Evolutionary conservation across 1,140 invertebrate species (phyloP).

Genomic region (Meloidogyne floridensis): DNA sequence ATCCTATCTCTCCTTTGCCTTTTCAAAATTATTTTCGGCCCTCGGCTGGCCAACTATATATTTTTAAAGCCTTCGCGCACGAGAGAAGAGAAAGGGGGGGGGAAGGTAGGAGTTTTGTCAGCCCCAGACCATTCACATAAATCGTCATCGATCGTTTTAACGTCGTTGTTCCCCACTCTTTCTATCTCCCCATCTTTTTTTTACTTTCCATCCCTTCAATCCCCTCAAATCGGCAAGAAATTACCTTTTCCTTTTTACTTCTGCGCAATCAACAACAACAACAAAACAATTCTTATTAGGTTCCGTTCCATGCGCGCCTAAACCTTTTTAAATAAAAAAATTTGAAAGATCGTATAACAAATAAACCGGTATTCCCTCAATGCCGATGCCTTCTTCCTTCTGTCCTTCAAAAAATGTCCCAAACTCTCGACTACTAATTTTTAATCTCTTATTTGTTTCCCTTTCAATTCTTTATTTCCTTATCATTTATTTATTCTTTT

Average conservation of each 20-base stretch:
- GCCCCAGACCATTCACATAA: too few species aligned
- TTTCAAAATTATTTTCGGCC: background rate
- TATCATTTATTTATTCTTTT: too few species aligned
- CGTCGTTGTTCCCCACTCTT: background rate
- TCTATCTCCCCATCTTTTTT: background rate
- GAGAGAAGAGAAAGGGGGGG: background rate
- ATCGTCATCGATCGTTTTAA: background rate
- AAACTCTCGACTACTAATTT: background rate
- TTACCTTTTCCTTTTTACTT: background rate
- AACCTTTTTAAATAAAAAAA: background rate
- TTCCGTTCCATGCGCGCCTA: too few species aligned
- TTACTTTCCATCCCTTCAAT: background rate
- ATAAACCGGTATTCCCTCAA: background rate
- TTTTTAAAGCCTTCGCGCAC: constrained; percentile 17
- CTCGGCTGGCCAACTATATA: background rate
- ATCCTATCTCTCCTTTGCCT: too few species aligned
- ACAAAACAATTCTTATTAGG: too few species aligned
- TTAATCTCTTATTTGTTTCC: background rate
- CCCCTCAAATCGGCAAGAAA: background rate
- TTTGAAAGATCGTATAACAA: background rate
- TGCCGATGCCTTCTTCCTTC: background rate
- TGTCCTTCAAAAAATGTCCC: background rate
- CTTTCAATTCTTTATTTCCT: too few species aligned
- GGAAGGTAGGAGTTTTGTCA: background rate
- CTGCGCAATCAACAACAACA: background rate